A percentile compares a stretch with the other conserved stretches of the same genome.
Evolutionary conservation across 1,140 invertebrate genomes (phyloP).

Genomic region (Panagrolaimus sp.): DNA sequence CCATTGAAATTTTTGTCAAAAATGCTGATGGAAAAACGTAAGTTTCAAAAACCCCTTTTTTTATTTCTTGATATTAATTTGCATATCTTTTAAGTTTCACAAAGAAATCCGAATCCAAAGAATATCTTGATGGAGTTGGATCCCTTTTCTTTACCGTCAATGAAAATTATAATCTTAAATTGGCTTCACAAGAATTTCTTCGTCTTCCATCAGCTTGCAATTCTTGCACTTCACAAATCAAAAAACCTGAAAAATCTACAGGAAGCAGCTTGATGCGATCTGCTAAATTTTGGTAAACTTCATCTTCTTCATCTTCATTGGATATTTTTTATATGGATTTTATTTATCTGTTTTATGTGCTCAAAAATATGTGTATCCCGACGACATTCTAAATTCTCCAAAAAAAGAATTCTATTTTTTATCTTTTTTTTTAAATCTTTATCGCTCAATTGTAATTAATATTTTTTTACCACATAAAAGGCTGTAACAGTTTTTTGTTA

Average conservation of each 20-base stretch:
- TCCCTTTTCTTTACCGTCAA: conserved; percentile 31
- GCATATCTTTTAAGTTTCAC: background rate
- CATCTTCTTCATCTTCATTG: no score
- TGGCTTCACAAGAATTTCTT: conserved; percentile 27
- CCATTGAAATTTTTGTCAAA: conserved; percentile 18
- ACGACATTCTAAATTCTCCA: no score
- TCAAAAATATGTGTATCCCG: no score
- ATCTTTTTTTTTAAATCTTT: no score
- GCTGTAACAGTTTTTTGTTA: no score
- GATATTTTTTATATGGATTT: no score
- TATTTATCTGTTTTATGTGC: no score
- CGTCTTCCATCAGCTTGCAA: conserved; percentile 23
- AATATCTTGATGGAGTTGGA: conserved; percentile 35
- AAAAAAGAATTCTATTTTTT: no score
- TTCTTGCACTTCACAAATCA: conserved; percentile 9
- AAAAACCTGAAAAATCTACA: background rate
- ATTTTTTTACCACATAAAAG: no score
- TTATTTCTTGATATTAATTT: background rate
- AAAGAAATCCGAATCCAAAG: conserved; percentile 11
- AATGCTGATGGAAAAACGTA: conserved; percentile 20
- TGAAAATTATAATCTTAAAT: conserved; percentile 28
- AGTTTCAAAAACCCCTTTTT: background rate
- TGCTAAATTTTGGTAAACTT: conserved; percentile 8
- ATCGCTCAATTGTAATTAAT: no score
- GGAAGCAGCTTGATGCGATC: background rate